Percentiles rank a stretch among this genome's conserved stretches.
Conservation (phyloP, 1,140 invertebrate genomes). For the Diorhabda elongata region DNA sequence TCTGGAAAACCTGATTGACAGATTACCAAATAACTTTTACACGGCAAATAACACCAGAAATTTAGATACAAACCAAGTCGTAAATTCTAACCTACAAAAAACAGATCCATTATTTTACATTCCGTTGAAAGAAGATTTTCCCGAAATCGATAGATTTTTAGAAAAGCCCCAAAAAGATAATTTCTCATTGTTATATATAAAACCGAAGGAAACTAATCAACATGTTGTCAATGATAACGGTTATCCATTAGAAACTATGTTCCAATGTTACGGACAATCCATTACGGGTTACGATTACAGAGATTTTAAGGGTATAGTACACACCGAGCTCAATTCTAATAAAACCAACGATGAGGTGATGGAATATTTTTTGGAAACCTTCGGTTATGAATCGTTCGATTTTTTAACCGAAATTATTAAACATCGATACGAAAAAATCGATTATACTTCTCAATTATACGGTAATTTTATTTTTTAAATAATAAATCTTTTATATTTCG, state of each 20-base stretch:
- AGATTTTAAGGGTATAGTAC: constrained; percentile 31
- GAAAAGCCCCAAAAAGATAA: constrained; percentile 19
- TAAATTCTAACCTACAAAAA: constrained; percentile 20
- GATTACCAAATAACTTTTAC: constrained; percentile 28
- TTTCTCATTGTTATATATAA: constrained; percentile 27
- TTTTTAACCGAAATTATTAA: constrained; percentile 74
- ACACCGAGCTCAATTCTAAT: constrained; percentile 43
- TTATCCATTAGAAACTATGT: constrained; percentile 31
- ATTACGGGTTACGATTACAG: constrained; percentile 30
- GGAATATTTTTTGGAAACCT: constrained; percentile 82
- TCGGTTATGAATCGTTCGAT: constrained; percentile 84
- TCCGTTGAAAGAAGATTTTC: constrained; percentile 30
- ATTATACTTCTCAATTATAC: constrained; percentile 26
- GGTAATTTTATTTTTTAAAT: constrained; percentile 24
- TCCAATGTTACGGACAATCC: constrained; percentile 25
- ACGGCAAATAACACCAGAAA: constrained; percentile 8
- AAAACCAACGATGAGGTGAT: constrained; percentile 71
- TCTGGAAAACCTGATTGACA: constrained; percentile 29
- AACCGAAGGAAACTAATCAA: constrained; percentile 15
- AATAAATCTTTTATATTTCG: not conserved
- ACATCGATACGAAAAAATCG: constrained; percentile 56
- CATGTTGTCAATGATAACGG: constrained; percentile 6
- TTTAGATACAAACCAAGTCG: not conserved
- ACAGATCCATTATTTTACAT: constrained; percentile 33
- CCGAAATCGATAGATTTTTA: constrained; percentile 26